Evolutionary conservation across 2,113 vertebrate genomes (phyloP), one percentile per base, ranked within the genome.

Genomic region (Tetrao urogallus): DNA sequence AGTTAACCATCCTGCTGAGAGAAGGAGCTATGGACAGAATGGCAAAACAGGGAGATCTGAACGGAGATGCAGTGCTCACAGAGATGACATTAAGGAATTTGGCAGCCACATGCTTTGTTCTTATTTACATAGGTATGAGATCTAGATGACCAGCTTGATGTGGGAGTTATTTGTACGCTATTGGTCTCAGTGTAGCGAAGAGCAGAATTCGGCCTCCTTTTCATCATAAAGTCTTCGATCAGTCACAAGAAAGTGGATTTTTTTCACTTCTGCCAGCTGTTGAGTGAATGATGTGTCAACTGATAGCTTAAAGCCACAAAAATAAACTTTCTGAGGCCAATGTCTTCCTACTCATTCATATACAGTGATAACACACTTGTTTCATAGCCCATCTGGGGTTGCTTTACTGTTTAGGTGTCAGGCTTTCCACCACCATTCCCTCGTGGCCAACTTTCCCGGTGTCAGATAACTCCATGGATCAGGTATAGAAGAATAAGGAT

Each of bases 1-100:
- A 93, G 94, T 82, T 91, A 93, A 95, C 87, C 78, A 43, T 65
- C 82, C 89, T 91, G 10, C 90, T 88, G 91, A 90, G 90, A 40
- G 36, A 43, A 83, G 70, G 85, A 58, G 7, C 2, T 21, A 12
- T 15, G 56, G 56, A 48, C n/a, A 12, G 52, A 93, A 88, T 71
- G 17, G 43, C 19, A 54, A 94, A 95, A 72, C 88, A 93, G 82
- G 92, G 65, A 83, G 69, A 71, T 80, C 8, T 40, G 82, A 40
- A 19, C 21, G 19, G 36, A 30, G 89, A 77, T 22, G 32, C 0
- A 28, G 69, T 60, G 64, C 27, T 10, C 58, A n/a, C 38, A 86
- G 60, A 58, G 36, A 24, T 32, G 43, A 30, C 8, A 13, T 18
- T 34, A 24, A 25, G 38, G 52, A 71, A 28, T 5, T 38, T 58